A percentile compares a stretch with the other conserved stretches of the same genome.
These are phyloP conservation scores for Ferrisia virgata DNA, from an alignment of 2,888 invertebrate species.

Conservation along the genomic window DNA sequence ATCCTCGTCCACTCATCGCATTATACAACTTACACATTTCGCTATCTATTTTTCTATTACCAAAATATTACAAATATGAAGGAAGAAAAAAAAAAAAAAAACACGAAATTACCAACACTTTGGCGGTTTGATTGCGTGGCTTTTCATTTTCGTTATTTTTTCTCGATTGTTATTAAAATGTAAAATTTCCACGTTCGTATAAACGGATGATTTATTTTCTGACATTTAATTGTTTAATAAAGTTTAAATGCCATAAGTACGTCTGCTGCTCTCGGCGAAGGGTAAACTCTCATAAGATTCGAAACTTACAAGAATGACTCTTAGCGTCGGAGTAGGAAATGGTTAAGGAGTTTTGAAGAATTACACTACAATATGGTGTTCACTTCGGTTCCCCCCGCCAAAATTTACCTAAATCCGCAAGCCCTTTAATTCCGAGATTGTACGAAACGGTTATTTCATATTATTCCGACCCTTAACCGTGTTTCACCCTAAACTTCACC, in stretches of 20 bases:
- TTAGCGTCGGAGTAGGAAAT: conserved; percentile 18
- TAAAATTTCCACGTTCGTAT: conserved; percentile 30
- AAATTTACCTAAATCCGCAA: conserved; percentile 40
- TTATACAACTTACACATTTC: too few relatives aligned
- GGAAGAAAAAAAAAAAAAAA: background rate
- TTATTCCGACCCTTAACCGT: conserved; percentile 33
- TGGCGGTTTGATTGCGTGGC: background rate
- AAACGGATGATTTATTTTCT: conserved; percentile 37
- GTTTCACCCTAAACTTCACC: conserved; percentile 37
- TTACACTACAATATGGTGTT: conserved; percentile 42
- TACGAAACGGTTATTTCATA: conserved; percentile 39
- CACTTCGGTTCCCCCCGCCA: background rate
- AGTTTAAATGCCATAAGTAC: conserved; percentile 40
- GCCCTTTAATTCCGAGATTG: conserved; percentile 36
- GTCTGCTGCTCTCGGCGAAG: background rate
- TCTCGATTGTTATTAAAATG: conserved; percentile 34
- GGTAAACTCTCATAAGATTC: conserved; percentile 36
- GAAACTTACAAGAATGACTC: conserved; percentile 32
- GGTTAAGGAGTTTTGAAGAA: conserved; percentile 37
- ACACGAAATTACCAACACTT: background rate
- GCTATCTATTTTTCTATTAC: background rate
- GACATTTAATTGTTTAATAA: conserved; percentile 43
- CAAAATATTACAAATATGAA: background rate
- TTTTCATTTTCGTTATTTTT: conserved; percentile 13
- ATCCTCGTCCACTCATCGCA: too few relatives aligned